Base-by-base conservation (phyloP, 2,113 vertebrate genomes). In the Oncorhynchus clarkii region DNA sequence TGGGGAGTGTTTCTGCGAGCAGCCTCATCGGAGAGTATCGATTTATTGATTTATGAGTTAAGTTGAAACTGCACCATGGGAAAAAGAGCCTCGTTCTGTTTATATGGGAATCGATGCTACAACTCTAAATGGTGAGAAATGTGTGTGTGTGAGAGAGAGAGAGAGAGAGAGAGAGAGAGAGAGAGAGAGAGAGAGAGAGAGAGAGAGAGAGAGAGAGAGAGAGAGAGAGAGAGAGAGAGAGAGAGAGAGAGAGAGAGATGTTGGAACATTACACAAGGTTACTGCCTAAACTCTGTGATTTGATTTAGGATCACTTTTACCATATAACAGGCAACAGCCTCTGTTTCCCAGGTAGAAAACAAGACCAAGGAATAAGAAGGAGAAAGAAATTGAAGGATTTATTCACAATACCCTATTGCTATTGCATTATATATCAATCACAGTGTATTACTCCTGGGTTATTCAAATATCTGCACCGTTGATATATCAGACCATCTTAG, bases 41-140 rank as follows among this genome's bases (percentile, higher is more conserved):
- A 54, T 75, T 73, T 87, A 89, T 85, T 77, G 83, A 90, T 84
- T 83, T 13, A 73, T 2, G 75, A 85, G 85, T 91, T 88, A 87
- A 81, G 80, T 62, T 64, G 76, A 82, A 79, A 73, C 66, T 77
- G 85, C 82, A 82, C 27, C 34, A 31, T 31, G 57, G 86, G 80
- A 88, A 73, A 82, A 83, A 71, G 39, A 77, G 60, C 82, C 73
- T 85, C 65, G 7, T 78, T 81, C 84, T 86, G 84, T 90, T 87
- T 86, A 81, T 85, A 86, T 67, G 73, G 7, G 70, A 85, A 90
- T 91, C 88, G 49, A 89, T 89, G 81, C 71, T 16, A 80, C 77
- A 75, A 80, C 74, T 81, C 76, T 81, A 83, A 88, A 84, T 77
- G 48, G 71, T 69, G 79, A 84, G 78, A 81, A 82, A 75, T 3